Evolutionary conservation across 1,140 invertebrate species (phyloP), one percentile per base, ranked within the genome.

Genomic region (Danaus plexippus): DNA sequence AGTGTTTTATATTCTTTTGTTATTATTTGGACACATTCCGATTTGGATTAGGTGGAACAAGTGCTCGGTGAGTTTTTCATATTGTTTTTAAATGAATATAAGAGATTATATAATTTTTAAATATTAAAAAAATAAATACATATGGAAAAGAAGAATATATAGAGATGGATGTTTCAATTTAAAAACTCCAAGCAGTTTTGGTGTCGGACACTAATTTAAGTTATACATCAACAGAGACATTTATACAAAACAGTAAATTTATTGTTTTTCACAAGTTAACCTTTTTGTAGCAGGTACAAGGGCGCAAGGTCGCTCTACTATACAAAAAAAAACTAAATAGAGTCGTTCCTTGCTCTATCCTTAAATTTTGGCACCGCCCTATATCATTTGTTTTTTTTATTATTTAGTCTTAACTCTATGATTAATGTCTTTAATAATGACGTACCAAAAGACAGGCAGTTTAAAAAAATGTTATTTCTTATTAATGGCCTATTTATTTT

Each of bases 251-350:
- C 22, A 32, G 22, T 56, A 50, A 49, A 49, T 50, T 49, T 49
- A 72, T 77, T 69, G 61, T 77, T 67, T 69, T 73, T 67, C 76
- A 69, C 44, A 12, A 15, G 11, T 45, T 12, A 52, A 49, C 40
- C 47, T 58, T 55, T 52, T 43, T 15, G 67, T 69, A 71, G 71
- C 82, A 85, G 82, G 82, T 85, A 84, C 64, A 48, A 61, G 64
- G 65, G 62, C 67, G 63, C 63, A 55, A 51, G 47, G 59, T 73
- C 73, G 77, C 83, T 85, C 67, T 69, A 12, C 57, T 69, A 66
- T 32, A 64, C 71, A 63, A 69, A 73, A 73, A 54, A 57, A 66
- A 64, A 56, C 59, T 47, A 69, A 73, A 85, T 82, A 80, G 74
- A 85, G 78, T 66, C 64, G 73, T 85, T 53, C 54, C 59, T 64